Evolutionary conservation across 2,888 invertebrate species (phyloP).

Genomic region (Standfussiana lucernea): DNA sequence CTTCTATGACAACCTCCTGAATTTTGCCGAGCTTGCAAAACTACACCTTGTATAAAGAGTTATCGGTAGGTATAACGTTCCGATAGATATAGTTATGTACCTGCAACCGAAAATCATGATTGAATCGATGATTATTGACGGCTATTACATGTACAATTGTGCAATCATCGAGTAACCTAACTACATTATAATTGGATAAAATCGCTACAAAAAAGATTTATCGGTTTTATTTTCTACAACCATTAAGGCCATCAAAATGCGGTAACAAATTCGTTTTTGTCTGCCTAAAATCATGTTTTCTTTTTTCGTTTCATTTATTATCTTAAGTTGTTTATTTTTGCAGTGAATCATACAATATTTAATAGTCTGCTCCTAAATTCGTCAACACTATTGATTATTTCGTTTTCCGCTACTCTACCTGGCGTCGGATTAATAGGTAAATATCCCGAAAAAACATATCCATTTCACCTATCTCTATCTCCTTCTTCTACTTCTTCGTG

Average conservation of each 20-base stretch:
- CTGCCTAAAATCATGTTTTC: too few relatives aligned
- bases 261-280: neutral
- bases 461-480: too few relatives aligned
- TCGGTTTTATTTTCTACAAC: neutral
- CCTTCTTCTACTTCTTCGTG: too few relatives aligned
- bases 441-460: too few relatives aligned
- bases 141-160: neutral
- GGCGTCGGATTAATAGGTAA: too few relatives aligned
- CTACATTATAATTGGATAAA: constrained; percentile 6
- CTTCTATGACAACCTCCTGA: too few relatives aligned
- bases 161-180: neutral
- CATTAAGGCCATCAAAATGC: neutral
- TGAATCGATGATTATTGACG: neutral
- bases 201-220: neutral
- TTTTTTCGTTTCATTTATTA: neutral
- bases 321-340: neutral
- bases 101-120: neutral
- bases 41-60: too few relatives aligned
- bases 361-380: neutral
- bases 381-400: neutral
- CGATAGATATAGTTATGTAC: neutral
- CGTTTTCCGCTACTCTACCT: too few relatives aligned
- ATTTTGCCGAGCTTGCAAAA: too few relatives aligned
- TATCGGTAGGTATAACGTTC: neutral
- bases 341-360: neutral